Base-by-base conservation (phyloP, 1,140 invertebrate genomes). In the Drepana arcuata region DNA sequence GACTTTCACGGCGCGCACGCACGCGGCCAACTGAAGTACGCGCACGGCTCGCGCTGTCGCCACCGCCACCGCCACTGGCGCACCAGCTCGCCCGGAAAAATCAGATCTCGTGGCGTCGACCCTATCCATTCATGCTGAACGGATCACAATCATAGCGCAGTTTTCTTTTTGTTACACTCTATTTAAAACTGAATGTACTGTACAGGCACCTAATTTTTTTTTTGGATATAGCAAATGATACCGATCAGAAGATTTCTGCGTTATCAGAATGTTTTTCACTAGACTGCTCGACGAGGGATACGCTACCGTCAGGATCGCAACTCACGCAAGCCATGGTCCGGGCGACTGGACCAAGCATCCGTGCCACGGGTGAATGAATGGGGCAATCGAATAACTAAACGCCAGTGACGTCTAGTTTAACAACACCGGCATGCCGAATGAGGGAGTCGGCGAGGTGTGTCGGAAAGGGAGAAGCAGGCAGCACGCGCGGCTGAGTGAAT, bases 81-180 rank as follows among this genome's bases (percentile, higher is more conserved):
- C 60, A 45, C 60, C 63, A 62, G 41, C 50, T 54, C 66, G 61
- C 61, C 57, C 65, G 68, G 65, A 66, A 66, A 66, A 67, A 71
- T 71, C 63, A 57, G 62, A 70, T 75, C 72, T 73, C 64, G 54
- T 44, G 41, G 49, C 65, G 59, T 46, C 69, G 67, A 78, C 73
- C 75, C 73, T 73, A 75, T 37, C 68, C 71, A 71, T 73, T 78
- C 73, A 78, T 56, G 77, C 72, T 34, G 61, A 81, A 74, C 71
- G 48, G 51, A 75, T 63, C 61, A 64, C 52, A 58, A 64, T 51
- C 50, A 63, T 55, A 49, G 53, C 43, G 48, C 42, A 46, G 61
- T 68, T 70, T 74, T 74, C 65, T 66, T 73, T 57, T 69, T 68
- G 67, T 65, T 42, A 70, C 71, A 80, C 67, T 75, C 68, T 71